Evolutionary conservation across 2,113 vertebrate species (phyloP), one percentile per base, ranked within the genome.

Genomic region (Menidia beryllina): DNA sequence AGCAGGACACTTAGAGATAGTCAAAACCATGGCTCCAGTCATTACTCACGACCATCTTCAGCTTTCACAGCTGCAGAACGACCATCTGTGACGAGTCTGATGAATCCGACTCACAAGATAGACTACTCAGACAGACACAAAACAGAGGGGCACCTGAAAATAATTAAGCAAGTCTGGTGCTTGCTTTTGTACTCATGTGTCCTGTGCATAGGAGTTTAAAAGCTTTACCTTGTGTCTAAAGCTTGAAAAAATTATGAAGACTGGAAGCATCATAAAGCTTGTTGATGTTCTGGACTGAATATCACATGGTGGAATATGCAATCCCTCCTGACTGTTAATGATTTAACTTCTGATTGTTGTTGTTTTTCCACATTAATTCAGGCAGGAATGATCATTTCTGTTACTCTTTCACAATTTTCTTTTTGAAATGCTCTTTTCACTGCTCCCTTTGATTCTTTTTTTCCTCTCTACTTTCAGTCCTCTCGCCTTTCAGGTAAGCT

Each of bases 281-380:
- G 53, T n/a, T n/a, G n/a, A n/a, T n/a, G n/a, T n/a, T n/a, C n/a
- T 62, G 36, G 21, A 73, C 84, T 70, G 54, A 70, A 70, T 66
- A 70, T 70, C 17, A 80, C 54, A 77, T 71, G 86, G 51, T 54
- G 67, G 82, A 41, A 65, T 74, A 84, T 69, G 5, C 43, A 53
- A 63, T 80, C 61, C 49, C 71, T 76, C 55, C 63, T 47, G 36
- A 69, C 54, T 67, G 89, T 85, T 81, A 81, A 91, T 87, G 77
- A 65, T 55, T 64, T 76, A 66, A 53, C 62, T 83, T 63, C 57
- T 4, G 14, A 58, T 77, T 36, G 66, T 69, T n/a, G n/a, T n/a
- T n/a, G n/a, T n/a, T n/a, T n/a, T n/a, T n/a, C n/a, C n/a, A n/a
- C n/a, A n/a, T n/a, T n/a, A n/a, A 73, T 75, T 65, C 59, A 67